Conservation (phyloP, 2,113 vertebrate genomes). For the Strix aluco region DNA sequence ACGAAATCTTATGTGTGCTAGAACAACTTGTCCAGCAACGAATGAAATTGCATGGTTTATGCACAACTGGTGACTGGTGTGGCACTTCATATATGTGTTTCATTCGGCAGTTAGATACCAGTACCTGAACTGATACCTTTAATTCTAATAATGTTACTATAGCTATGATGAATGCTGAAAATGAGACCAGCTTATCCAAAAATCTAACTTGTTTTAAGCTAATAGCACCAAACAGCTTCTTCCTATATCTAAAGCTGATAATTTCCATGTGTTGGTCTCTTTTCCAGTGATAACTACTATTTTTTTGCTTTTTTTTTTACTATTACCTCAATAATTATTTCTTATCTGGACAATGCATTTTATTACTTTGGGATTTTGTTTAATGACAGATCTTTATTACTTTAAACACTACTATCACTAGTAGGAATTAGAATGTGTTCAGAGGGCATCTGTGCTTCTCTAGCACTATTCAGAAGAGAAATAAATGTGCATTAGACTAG, state of each 20-base stretch:
- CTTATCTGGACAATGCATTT: background rate
- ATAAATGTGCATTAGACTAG: background rate
- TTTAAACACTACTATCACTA: background rate
- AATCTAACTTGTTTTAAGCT: background rate
- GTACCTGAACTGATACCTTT: background rate
- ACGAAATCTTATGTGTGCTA: background rate
- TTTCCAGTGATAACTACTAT: background rate
- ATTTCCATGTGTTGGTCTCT: background rate
- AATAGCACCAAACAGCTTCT: background rate
- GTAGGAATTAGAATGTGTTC: background rate
- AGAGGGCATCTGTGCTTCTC: background rate
- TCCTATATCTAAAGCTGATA: background rate
- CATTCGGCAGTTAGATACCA: background rate
- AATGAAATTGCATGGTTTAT: accelerated
- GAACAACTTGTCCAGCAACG: background rate
- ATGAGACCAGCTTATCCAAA: background rate
- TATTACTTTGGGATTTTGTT: background rate
- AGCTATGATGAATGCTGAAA: background rate
- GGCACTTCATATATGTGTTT: background rate
- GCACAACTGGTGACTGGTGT: background rate
- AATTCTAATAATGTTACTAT: background rate
- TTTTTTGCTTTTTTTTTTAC: background rate
- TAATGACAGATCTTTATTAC: background rate
- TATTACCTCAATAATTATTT: background rate
- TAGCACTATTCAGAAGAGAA: background rate